These are phyloP conservation scores for Leptatherina wallacei DNA, from an alignment of 2,797 vertebrate genomes.

Conservation along the genomic window DNA sequence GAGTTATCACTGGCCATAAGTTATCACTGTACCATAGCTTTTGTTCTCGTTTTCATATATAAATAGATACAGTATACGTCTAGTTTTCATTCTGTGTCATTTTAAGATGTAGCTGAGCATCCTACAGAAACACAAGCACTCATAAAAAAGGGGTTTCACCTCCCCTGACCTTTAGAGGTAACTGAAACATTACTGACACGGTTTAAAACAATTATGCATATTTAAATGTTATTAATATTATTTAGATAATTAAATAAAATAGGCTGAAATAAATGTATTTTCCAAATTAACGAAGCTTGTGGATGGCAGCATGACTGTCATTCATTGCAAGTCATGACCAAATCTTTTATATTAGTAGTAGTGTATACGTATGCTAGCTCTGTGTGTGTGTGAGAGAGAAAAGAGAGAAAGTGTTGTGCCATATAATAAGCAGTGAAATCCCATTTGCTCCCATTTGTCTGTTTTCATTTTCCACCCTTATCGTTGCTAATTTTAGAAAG, in stretches of 20 bases:
- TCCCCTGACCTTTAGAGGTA: not conserved
- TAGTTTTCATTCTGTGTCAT: not conserved
- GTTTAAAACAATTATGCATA: not conserved
- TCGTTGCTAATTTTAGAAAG: not conserved
- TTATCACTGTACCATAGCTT: not conserved
- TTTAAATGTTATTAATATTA: not conserved
- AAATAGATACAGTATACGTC: not conserved
- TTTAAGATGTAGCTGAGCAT: not conserved
- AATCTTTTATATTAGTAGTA: no score
- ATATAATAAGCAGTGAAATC: not conserved
- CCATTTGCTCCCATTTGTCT: not conserved
- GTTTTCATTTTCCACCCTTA: not conserved
- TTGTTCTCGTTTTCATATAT: not conserved
- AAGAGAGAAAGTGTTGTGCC: no score
- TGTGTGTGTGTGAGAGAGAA: no score
- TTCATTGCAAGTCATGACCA: no score
- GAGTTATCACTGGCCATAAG: slow-evolving; percentile 14
- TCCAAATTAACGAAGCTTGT: not conserved
- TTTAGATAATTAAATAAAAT: not conserved
- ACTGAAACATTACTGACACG: not conserved
- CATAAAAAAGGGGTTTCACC: not conserved
- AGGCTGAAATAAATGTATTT: not conserved
- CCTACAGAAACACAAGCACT: not conserved
- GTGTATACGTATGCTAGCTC: no score
- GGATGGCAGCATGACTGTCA: no score